Base-by-base conservation (phyloP, 2,797 vertebrate genomes). In the Falco biarmicus region DNA sequence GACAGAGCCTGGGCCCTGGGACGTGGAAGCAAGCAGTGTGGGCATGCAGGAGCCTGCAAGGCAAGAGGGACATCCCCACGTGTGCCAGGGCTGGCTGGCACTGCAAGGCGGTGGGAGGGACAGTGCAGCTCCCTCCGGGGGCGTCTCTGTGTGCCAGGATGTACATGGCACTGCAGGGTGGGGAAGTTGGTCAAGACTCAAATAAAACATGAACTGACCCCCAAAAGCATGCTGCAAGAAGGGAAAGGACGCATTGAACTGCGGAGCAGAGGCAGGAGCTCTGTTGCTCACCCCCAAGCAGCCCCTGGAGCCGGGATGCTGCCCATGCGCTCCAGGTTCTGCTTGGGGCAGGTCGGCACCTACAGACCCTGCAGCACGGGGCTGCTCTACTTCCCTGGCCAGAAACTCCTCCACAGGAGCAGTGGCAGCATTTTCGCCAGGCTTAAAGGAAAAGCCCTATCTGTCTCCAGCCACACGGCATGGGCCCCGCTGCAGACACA, bases 401-500 rank as follows among this genome's bases (percentile, higher is more conserved):
- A n/a, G 29, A 89, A 87, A 32, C 25, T 15, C 20, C 34, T 43
- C 59, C 3, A 0, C 22, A 32, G 37, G 10, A 66, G 9, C 73
- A 70, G 73, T 0, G 0, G 14, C 10, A 39, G 25, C 16, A 9
- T 53, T 82, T 88, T 50, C n/a, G 74, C 77, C 34, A 48, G 28
- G 15, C 60, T 92, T 34, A 70, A 71, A 79, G 89, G 37, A 56
- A 70, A 87, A 90, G 24, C 45, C n/a, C 48, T 34, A 28, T 7
- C 51, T 43, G 34, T 10, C 31, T 71, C 54, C 65, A 71, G 31
- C 71, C 5, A 1, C 39, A n/a, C 45, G 47, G 20, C 53, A 51
- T 0, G 3, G 45, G 13, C 12, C 31, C 37, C 0, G 0, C 47
- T 54, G 57, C 2, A 1, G 47, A 65, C 43, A 69, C 56, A 73